Evolutionary conservation across 2,888 invertebrate genomes (phyloP), one percentile per base, ranked within the genome.

Genomic region (Cheilosia soror): DNA sequence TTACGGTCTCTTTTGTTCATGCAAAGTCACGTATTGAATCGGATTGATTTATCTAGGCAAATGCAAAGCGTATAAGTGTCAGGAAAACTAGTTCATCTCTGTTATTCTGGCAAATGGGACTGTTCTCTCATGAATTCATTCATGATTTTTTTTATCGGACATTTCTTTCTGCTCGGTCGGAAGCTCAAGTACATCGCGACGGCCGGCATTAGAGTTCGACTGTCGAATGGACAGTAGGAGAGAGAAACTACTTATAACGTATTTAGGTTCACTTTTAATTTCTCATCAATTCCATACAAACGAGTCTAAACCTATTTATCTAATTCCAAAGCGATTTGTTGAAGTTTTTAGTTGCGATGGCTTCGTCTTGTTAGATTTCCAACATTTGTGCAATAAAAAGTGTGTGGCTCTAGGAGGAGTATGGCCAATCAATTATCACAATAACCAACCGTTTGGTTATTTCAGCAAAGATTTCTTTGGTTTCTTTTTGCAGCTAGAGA

Each of bases 21-120:
- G 65, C 72, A 68, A 72, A 81, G 81, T 77, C 85, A 85, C 81
- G 85, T 85, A 77, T 76, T 85, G 71, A 72, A 85, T 81, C 55
- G 42, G 63, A 85, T 81, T 81, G 85, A 77, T 81, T 81, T 85
- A 72, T 85, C 76, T 63, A 72, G 72, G 85, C 62, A 76, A 63
- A 65, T 0, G 37, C 37, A 37, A 37, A 37, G 11, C 37, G 40
- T 62, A 66, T 53, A 20, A 20, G 66, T 72, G 40, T 40, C 76
- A 57, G 81, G 63, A 68, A 81, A 85, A 85, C 63, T 85, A 85
- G 66, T 80, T 69, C 71, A 42, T 58, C 72, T 53, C 71, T 51
- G 51, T 60, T 20, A 5, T 37, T 65, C 31, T 49, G 20, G 15
- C 25, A 44, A 60, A 71, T 65, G 53, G 53, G 27, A 66, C 60